phyloP scores from a whole-genome alignment of 2,797 vertebrate genomes.

The Pachyuromys duprasi region DNA sequence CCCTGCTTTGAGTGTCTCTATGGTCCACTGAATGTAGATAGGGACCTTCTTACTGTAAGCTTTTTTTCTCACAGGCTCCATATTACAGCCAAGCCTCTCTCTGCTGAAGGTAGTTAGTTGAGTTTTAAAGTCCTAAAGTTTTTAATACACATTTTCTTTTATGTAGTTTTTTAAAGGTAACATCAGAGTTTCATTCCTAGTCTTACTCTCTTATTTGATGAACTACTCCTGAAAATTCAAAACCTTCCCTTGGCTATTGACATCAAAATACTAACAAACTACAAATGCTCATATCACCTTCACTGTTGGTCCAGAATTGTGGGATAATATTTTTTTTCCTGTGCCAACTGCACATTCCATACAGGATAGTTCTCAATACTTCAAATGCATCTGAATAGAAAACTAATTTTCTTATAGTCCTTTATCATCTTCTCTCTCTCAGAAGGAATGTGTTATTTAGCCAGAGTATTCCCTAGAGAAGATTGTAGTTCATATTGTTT shows the following conservation, averaged over 20 bases:
- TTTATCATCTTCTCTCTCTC: not conserved
- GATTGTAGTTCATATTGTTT: not conserved
- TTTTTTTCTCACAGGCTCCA: not conserved
- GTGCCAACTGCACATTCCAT: not conserved
- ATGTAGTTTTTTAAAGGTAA: not conserved
- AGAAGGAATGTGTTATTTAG: not conserved
- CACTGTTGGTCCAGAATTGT: not conserved
- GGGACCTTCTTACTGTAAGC: not conserved
- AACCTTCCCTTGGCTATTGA: not conserved
- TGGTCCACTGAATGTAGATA: not conserved
- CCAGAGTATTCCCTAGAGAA: not conserved
- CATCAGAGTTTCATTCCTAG: not conserved
- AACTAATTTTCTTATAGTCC: not conserved
- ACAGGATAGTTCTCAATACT: not conserved
- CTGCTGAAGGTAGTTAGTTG: not conserved
- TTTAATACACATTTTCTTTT: slow-evolving; percentile 6
- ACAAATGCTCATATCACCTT: not conserved
- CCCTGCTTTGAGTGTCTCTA: not conserved
- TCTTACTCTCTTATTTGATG: not conserved
- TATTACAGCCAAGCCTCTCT: not conserved
- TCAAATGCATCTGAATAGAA: slow-evolving; percentile 18
- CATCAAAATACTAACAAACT: slow-evolving; percentile 10
- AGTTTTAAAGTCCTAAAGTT: not conserved
- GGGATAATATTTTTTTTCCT: slow-evolving; percentile 12
- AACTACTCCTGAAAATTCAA: not conserved